phyloP scores from a whole-genome alignment of 1,140 invertebrate species.

The Halotydeus destructor region DNA sequence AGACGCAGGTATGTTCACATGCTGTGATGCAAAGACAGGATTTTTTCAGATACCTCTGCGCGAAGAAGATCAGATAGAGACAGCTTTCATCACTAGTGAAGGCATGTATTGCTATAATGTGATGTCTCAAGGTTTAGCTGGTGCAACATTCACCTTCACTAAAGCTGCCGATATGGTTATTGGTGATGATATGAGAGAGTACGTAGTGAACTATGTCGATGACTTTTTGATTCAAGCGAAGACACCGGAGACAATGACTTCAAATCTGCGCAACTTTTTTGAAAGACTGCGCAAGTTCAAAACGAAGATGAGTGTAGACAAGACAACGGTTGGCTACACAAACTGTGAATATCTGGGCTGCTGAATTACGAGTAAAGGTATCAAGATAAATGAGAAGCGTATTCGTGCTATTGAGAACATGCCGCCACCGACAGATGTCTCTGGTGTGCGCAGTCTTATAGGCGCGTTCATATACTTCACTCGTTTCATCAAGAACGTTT shows the following conservation, averaged over 20 bases:
- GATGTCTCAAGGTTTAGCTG: constrained; percentile 22
- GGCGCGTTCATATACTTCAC: constrained; percentile 28
- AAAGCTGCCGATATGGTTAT: constrained; percentile 21
- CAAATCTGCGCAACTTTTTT: constrained; percentile 7
- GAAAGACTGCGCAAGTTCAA: background rate
- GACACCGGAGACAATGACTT: constrained; percentile 11
- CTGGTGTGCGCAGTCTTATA: constrained; percentile 23
- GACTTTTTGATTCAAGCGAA: constrained; percentile 18
- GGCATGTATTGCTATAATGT: constrained; percentile 26
- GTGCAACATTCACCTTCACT: constrained; percentile 19
- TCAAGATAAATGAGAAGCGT: constrained; percentile 4
- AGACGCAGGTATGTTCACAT: constrained; percentile 23
- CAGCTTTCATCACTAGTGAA: constrained; percentile 24
- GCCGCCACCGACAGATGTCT: constrained; percentile 2
- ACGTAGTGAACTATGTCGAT: background rate
- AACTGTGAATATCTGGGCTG: constrained; percentile 13
- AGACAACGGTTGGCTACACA: constrained; percentile 7
- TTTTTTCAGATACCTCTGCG: constrained; percentile 27
- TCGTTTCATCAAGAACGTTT: constrained; percentile 24
- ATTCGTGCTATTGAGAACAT: constrained; percentile 5
- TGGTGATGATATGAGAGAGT: background rate
- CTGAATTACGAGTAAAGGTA: background rate
- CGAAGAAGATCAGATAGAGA: constrained; percentile 23
- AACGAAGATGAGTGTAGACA: constrained; percentile 13
- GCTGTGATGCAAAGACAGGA: constrained; percentile 27